Base-by-base conservation (phyloP, 1,140 invertebrate genomes). In the Sycophaga agraensis region DNA sequence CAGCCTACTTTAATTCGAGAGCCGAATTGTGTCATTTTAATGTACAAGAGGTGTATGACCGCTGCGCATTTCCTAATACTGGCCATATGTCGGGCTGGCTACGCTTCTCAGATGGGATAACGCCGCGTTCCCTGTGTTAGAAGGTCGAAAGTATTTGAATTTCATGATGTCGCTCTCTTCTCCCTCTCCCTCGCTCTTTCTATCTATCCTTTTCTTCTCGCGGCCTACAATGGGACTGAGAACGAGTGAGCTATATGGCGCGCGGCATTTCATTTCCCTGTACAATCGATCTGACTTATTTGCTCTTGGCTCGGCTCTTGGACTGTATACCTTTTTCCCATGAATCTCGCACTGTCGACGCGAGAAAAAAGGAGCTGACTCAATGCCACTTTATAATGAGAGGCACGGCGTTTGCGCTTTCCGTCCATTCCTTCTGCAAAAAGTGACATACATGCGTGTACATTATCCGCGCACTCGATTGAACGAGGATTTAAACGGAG, bases 161-260 rank as follows among this genome's bases (percentile, higher is more conserved):
- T 59, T 59, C 57, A 59, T 50, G 48, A 59, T 59, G 37, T 43
- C 28, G 43, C 55, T 39, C n/a, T 16, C n/a, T n/a, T n/a, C n/a
- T n/a, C n/a, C n/a, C n/a, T n/a, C n/a, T n/a, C n/a, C n/a, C n/a
- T n/a, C n/a, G n/a, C n/a, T n/a, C n/a, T n/a, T n/a, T n/a, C n/a
- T n/a, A n/a, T n/a, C n/a, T n/a, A n/a, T n/a, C n/a, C n/a, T n/a
- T n/a, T n/a, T n/a, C n/a, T n/a, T n/a, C n/a, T n/a, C n/a, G n/a
- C 24, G 12, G 21, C 21, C 34, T 48, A 7, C 24, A 37, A n/a
- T 17, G 22, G 43, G n/a, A 58, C 39, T 37, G 22, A 31, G 37
- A 46, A 35, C 21, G 22, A 42, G 42, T 39, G 28, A 42, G 28
- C 31, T 19, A 35, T 43, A 39, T 37, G n/a, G 11, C n/a, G 9